Percentiles rank a stretch among this genome's conserved stretches.
Conservation (phyloP, 2,888 invertebrate species). For the Anarsia innoxiella region DNA sequence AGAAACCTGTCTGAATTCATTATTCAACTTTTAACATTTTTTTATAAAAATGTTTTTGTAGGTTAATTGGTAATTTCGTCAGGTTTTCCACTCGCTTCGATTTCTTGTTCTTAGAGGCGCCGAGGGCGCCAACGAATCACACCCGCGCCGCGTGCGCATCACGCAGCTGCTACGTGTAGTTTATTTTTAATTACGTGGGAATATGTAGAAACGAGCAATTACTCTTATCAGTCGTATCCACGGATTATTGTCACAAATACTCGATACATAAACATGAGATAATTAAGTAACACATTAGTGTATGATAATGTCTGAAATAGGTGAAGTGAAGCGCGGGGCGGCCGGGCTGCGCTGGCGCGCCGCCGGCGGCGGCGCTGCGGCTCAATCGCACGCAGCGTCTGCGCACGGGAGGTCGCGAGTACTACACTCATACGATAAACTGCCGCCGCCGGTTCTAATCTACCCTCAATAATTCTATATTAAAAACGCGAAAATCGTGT, state of each 20-base stretch:
- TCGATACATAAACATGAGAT: constrained; percentile 43
- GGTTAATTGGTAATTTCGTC: constrained; percentile 19
- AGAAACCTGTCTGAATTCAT: constrained; percentile 1
- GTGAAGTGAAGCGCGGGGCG: constrained; percentile 29
- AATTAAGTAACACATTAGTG: constrained; percentile 36
- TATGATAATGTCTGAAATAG: constrained; percentile 47
- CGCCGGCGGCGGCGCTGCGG: too few relatives aligned
- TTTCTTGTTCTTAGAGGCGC: constrained; percentile 17
- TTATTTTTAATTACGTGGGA: constrained; percentile 45
- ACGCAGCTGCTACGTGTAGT: constrained; percentile 47
- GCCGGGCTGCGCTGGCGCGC: constrained; percentile 27
- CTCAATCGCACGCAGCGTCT: constrained; percentile 54
- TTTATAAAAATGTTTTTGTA: constrained; percentile 10
- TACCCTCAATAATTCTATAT: constrained; percentile 37
- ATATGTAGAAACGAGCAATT: constrained; percentile 34
- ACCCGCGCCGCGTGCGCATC: constrained; percentile 47
- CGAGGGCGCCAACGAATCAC: constrained; percentile 47
- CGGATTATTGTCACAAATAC: constrained; percentile 37
- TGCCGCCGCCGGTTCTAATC: constrained; percentile 21
- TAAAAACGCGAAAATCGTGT: constrained; percentile 25
- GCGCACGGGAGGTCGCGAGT: constrained; percentile 45
- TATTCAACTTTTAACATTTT: not conserved
- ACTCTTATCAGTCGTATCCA: constrained; percentile 39
- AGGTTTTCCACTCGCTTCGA: constrained; percentile 19
- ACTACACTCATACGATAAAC: constrained; percentile 4